Evolutionary conservation across 1,140 invertebrate species (phyloP).

Genomic region (Aphaenogaster rudis): DNA sequence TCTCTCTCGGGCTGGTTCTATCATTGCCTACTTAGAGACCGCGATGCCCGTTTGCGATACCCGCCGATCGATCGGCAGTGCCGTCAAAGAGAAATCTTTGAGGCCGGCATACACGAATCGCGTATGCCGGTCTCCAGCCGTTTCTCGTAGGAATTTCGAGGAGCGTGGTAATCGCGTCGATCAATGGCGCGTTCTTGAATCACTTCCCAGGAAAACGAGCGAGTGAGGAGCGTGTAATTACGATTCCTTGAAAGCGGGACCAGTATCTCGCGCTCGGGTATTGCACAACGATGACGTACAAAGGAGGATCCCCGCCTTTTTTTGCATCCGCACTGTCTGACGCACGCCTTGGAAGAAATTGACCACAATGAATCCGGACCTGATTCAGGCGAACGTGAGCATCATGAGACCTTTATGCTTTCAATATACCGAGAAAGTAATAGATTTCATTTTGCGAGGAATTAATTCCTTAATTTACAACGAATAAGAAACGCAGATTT

Average conservation of each 20-base stretch:
- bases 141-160: slow-evolving; percentile 2
- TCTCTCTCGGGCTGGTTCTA: not conserved
- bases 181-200: slow-evolving; percentile 42
- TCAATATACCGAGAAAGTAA: slow-evolving; percentile 4
- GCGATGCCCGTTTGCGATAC: not conserved
- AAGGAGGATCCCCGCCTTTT: not conserved
- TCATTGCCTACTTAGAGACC: slow-evolving; percentile 5
- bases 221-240: slow-evolving; percentile 60
- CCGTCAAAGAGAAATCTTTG: slow-evolving; percentile 29
- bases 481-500: not conserved
- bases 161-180: slow-evolving; percentile 13
- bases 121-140: not conserved
- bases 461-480: not conserved
- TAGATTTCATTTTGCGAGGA: not conserved
- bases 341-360: not conserved
- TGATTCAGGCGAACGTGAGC: not conserved
- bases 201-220: slow-evolving; percentile 25
- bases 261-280: not conserved
- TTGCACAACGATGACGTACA: slow-evolving; percentile 50
- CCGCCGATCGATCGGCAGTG: slow-evolving; percentile 4
- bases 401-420: not conserved
- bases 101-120: not conserved
- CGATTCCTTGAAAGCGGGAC: slow-evolving; percentile 57
- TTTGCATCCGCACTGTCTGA: slow-evolving; percentile 20
- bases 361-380: not conserved